Evolutionary conservation across 2,888 invertebrate species (phyloP).

Genomic region (Amiota minor): DNA sequence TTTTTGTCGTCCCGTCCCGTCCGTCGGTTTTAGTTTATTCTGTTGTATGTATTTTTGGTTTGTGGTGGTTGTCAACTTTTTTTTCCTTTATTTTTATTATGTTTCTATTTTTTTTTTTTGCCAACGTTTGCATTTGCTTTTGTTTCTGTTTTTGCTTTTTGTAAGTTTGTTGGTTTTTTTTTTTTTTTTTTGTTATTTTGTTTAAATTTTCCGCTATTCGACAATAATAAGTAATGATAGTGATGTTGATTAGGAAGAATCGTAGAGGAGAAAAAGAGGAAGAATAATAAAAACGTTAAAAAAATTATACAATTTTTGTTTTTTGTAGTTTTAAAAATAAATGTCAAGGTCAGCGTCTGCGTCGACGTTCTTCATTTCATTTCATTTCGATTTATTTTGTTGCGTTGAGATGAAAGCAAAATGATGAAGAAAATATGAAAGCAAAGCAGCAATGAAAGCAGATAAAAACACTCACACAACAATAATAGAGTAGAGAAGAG

Average conservation of each 20-base stretch:
- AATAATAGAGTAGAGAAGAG: too few relatives aligned
- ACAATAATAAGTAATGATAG: too few relatives aligned
- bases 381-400: not conserved
- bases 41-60: not conserved
- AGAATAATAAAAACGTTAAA: slow-evolving; percentile 40
- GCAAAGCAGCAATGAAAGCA: slow-evolving; percentile 7
- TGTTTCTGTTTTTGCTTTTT: slow-evolving; percentile 34
- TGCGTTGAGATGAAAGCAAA: not conserved
- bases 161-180: slow-evolving; percentile 4
- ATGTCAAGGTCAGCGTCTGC: slow-evolving; percentile 67
- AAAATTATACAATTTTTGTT: slow-evolving; percentile 56
- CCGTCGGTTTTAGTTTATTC: slow-evolving; percentile 29
- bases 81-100: slow-evolving; percentile 31
- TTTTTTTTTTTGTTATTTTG: slow-evolving; percentile 28
- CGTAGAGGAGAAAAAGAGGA: not conserved
- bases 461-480: not conserved
- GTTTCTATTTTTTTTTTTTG: too few relatives aligned
- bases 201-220: slow-evolving; percentile 6
- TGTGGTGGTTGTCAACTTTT: not conserved
- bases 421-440: not conserved
- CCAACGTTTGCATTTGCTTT: slow-evolving; percentile 24
- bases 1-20: not conserved
- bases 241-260: too few relatives aligned
- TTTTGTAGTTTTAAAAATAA: slow-evolving; percentile 67
- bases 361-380: not conserved